Base-by-base conservation (phyloP, 2,113 vertebrate species). In the Colistium nudipinnis region DNA sequence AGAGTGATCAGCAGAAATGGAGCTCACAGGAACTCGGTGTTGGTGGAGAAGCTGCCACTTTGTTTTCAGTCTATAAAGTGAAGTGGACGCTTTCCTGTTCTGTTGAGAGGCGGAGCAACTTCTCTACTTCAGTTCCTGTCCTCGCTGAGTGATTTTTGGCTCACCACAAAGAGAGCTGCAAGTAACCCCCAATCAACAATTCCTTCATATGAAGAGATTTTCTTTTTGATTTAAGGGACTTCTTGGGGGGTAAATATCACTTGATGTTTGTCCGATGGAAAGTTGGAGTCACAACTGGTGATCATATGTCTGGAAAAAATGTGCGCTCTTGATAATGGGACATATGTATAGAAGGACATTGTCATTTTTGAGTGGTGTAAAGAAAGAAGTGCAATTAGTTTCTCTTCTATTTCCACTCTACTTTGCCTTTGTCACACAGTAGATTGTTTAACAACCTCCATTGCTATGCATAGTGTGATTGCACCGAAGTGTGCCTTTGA, bases 381-480 rank as follows among this genome's bases (percentile, higher is more conserved):
- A 64, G 47, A 67, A 22, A 79, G 17, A 86, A 67, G 81, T 87
- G 86, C 83, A 82, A 63, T 85, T 86, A 61, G n/a, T n/a, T 80
- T 56, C 28, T 72, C 38, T 55, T 62, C 39, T 41, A 45, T 63
- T 39, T 64, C 41, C 63, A 56, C 78, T 79, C 71, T 28, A 22
- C 25, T 66, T 56, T 54, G 66, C 62, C 60, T 68, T n/a, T 24
- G 59, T 53, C 31, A 41, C 67, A 52, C 74, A 54, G 65, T 53
- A 47, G 59, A 44, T 66, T 45, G n/a, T 52, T 36, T 49, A 78
- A 68, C 70, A 73, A 27, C 65, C n/a, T 72, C 14, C 70, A 17
- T 75, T 43, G 41, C 74, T 74, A 74, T 72, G 81, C 76, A 77
- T 70, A 17, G 64, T 78, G 63, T 82, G 56, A 82, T 35, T 62